Evolutionary conservation across 2,797 vertebrate genomes (phyloP), one percentile per base, ranked within the genome.

Genomic region (Acridotheres tristis): DNA sequence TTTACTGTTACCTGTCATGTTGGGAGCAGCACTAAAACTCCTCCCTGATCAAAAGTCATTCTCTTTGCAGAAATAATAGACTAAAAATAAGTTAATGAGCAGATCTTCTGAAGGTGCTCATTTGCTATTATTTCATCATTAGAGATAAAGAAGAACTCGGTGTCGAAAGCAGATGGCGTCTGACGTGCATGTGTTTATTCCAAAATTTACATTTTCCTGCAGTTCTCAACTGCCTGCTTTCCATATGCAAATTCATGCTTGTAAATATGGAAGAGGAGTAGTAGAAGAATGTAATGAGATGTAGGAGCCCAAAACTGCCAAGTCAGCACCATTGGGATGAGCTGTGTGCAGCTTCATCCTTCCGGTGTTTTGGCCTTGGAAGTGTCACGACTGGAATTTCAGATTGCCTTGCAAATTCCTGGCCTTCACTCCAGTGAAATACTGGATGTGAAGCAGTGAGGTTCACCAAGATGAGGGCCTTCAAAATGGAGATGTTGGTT

Each of bases 291-390:
- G 19, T 61, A 26, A 53, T 45, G 48, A 76, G 85, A 29, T 40
- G 9, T 57, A 84, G 30, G 18, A 75, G 54, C 42, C 3, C 7
- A 16, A 72, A 91, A 54, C 3, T 9, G 62, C 22, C 14, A 62
- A 48, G 62, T 61, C 82, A 62, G 76, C 85, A 55, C 25, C 21
- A 0, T 6, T 0, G 5, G 58, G 76, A 57, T 40, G 85, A 86
- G 51, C 54, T 71, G 20, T 13, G 17, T 2, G 8, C 3, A 2
- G 13, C 42, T 84, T 68, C 71, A 13, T 42, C 16, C 1, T 63
- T 57, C 54, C 18, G 0, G 43, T 21, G 38, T 13, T 72, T 22
- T 0, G 0, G 29, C 8, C 0, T 8, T 0, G 0, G 18, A 51
- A 13, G 25, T 10, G 65, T n/a, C 34, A 2, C 48, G 20, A 4